Conservation (phyloP, 2,888 invertebrate genomes). For the Ormyrus thymus region DNA sequence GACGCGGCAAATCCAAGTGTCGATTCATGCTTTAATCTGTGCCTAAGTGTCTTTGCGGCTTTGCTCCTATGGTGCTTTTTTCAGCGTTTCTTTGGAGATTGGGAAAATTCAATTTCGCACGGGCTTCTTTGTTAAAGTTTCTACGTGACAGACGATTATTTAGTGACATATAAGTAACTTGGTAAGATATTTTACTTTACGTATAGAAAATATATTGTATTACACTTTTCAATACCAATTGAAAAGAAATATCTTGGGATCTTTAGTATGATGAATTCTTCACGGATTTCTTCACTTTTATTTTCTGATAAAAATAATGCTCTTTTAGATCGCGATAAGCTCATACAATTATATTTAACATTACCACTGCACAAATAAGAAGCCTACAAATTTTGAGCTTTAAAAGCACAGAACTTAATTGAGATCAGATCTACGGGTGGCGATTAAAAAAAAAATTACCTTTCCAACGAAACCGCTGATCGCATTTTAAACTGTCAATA, state of each 20-base stretch:
- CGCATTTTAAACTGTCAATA: constrained; percentile 33
- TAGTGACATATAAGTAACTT: no score
- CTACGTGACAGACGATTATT: no score
- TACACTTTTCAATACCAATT: no score
- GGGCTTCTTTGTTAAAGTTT: neutral
- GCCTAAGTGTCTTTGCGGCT: neutral
- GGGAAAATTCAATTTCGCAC: constrained; percentile 24
- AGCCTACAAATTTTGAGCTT: no score
- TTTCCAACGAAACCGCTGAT: constrained; percentile 19
- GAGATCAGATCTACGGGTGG: neutral
- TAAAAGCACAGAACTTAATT: neutral
- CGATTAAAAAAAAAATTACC: constrained; percentile 17
- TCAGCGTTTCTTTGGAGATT: neutral
- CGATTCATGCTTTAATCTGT: constrained; percentile 49
- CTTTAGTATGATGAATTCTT: no score
- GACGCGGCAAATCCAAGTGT: constrained; percentile 55
- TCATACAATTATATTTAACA: no score
- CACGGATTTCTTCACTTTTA: no score
- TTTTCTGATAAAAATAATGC: no score
- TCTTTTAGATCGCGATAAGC: no score
- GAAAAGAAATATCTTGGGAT: no score
- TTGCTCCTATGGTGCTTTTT: constrained; percentile 1
- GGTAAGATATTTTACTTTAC: neutral
- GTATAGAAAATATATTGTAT: neutral
- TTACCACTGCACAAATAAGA: no score